Conservation (phyloP, 2,888 invertebrate genomes). For the Gari tellinella region DNA sequence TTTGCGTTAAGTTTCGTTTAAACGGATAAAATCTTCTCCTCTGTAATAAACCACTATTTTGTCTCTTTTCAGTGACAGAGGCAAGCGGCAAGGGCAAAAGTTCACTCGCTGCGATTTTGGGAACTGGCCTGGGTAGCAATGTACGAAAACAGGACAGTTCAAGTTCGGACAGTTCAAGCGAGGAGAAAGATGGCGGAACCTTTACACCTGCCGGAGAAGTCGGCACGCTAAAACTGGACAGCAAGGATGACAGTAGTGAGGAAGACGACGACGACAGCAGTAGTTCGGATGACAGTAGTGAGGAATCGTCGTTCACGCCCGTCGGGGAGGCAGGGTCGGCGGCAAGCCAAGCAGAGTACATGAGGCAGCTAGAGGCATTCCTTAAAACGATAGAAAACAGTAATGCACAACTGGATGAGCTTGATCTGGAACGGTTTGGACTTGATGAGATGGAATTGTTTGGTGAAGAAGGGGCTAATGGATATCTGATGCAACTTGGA, state of each 20-base stretch:
- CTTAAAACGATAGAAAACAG: conserved; percentile 4
- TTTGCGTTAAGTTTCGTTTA: no score
- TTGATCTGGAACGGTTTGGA: conserved; percentile 37
- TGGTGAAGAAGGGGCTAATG: conserved; percentile 18
- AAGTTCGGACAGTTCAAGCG: no score
- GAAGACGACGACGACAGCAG: neutral
- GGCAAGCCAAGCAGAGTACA: neutral
- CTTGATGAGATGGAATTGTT: conserved; percentile 38
- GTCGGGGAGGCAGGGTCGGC: conserved; percentile 34
- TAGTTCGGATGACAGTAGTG: neutral
- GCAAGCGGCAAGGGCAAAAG: no score
- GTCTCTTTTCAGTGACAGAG: no score
- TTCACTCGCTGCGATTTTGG: no score
- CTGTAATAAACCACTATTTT: no score
- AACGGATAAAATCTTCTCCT: no score
- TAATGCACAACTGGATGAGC: conserved; percentile 15
- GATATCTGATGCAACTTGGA: conserved; percentile 6
- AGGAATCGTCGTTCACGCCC: conserved; percentile 27
- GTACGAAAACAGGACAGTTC: no score
- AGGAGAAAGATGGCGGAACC: no score
- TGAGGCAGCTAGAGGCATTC: conserved; percentile 2
- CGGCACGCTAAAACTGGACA: neutral
- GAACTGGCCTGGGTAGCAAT: no score
- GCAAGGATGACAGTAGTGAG: neutral
- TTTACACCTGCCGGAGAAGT: no score